A percentile compares a stretch with the other conserved stretches of the same genome.
These are phyloP conservation scores for Serilophus lunatus DNA, from an alignment of 2,113 vertebrate species.

Conservation along the genomic window DNA sequence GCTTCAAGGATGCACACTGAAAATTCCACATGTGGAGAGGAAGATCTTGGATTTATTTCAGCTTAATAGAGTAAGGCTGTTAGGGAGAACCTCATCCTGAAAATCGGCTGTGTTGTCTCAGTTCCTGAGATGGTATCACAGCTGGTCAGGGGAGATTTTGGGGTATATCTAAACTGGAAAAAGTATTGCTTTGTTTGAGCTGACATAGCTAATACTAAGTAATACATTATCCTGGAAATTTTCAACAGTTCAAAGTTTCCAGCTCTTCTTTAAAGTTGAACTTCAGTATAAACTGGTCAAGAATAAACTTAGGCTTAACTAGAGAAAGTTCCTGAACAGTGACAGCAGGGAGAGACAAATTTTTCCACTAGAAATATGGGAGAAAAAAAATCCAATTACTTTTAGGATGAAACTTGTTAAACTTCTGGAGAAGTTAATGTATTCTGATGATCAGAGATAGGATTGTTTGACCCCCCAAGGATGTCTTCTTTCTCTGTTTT, in stretches of 20 bases:
- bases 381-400: not conserved
- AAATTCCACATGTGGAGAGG: slow-evolving; percentile 96
- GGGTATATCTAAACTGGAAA: not conserved
- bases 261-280: not conserved
- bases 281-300: not conserved
- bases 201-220: not conserved
- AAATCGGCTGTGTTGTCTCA: not conserved
- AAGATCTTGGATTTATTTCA: slow-evolving; percentile 97
- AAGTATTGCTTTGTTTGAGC: not conserved
- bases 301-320: not conserved
- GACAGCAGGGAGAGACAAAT: not conserved
- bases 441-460: not conserved
- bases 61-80: slow-evolving; percentile 85
- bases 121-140: not conserved
- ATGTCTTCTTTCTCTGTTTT: not conserved
- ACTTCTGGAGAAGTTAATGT: not conserved
- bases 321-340: not conserved
- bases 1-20: slow-evolving; percentile 92
- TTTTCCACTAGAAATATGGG: not conserved
- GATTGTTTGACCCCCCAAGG: not conserved
- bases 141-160: not conserved
- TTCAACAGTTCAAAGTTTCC: not conserved
- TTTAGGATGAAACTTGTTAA: not conserved
- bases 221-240: not conserved
- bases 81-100: not conserved